Conservation (phyloP, 2,113 vertebrate genomes). For the Elaphurus davidianus region DNA sequence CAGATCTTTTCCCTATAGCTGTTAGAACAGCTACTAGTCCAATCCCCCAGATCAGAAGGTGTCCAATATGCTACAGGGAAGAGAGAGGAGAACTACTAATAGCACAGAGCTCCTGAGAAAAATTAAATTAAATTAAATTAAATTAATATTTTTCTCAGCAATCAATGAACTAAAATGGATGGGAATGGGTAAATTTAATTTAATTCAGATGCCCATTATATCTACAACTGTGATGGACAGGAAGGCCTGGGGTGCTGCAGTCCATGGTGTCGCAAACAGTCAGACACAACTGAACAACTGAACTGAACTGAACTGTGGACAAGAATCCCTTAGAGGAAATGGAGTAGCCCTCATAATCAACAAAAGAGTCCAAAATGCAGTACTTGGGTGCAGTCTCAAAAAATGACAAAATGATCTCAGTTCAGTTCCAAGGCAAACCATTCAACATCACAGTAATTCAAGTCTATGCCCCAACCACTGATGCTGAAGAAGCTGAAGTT, state of each 20-base stretch:
- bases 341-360: not conserved
- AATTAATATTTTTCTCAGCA: not conserved
- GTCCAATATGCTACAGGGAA: not conserved
- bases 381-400: not conserved
- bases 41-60: not conserved
- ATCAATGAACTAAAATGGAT: not conserved
- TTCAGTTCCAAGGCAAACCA: not conserved
- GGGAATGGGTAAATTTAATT: not conserved
- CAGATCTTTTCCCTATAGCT: not conserved
- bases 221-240: not conserved
- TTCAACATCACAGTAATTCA: not conserved
- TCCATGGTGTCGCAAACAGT: not conserved
- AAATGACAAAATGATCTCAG: not conserved
- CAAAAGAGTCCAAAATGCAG: not conserved
- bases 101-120: not conserved
- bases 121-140: too few relatives aligned
- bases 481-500: not conserved
- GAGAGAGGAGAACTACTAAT: not conserved
- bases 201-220: not conserved
- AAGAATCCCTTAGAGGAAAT: not conserved
- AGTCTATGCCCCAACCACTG: not conserved
- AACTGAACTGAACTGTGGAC: not conserved
- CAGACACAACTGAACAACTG: rapidly evolving
- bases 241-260: not conserved
- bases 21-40: not conserved